A percentile compares a stretch with the other conserved stretches of the same genome.
phyloP scores from a whole-genome alignment of 1,140 invertebrate species.

The Zaprionus vittiger region DNA sequence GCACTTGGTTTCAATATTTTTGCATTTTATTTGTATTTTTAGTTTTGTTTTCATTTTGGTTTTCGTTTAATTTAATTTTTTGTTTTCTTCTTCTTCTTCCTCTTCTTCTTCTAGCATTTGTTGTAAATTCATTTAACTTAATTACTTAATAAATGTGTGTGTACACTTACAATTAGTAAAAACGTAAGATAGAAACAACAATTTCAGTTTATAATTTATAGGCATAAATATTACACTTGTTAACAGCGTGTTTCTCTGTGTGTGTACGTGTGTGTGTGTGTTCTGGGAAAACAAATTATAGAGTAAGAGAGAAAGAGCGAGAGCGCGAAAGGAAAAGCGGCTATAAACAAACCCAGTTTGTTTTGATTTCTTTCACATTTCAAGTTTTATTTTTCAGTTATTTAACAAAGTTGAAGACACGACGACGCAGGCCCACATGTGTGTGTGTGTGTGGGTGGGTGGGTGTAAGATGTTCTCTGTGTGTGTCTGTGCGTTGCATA shows the following conservation, averaged over 20 bases:
- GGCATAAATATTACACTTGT: constrained; percentile 65
- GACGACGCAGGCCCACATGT: constrained; percentile 58
- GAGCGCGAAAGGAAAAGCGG: constrained; percentile 1
- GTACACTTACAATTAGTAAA: constrained; percentile 62
- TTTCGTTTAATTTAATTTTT: constrained; percentile 1
- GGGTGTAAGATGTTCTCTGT: neutral
- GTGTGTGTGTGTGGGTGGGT: neutral
- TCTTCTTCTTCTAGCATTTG: neutral
- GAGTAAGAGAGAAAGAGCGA: neutral
- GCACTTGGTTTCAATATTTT: constrained; percentile 53
- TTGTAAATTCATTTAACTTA: constrained; percentile 77
- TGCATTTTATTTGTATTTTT: constrained; percentile 47
- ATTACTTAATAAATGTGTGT: constrained; percentile 70
- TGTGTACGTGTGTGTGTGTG: constrained; percentile 5
- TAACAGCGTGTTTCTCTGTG: constrained; percentile 43
- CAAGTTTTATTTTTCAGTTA: constrained; percentile 22
- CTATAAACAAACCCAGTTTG: constrained; percentile 18
- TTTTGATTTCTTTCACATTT: constrained; percentile 15
- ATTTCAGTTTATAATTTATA: constrained; percentile 68
- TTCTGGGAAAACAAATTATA: constrained; percentile 39
- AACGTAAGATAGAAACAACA: constrained; percentile 74
- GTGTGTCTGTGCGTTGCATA: constrained; percentile 27
- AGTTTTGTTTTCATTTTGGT: neutral
- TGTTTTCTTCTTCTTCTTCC: neutral
- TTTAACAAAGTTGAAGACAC: constrained; percentile 54